Conservation (phyloP, 2,113 vertebrate species). For the Lepisosteus osseus region DNA sequence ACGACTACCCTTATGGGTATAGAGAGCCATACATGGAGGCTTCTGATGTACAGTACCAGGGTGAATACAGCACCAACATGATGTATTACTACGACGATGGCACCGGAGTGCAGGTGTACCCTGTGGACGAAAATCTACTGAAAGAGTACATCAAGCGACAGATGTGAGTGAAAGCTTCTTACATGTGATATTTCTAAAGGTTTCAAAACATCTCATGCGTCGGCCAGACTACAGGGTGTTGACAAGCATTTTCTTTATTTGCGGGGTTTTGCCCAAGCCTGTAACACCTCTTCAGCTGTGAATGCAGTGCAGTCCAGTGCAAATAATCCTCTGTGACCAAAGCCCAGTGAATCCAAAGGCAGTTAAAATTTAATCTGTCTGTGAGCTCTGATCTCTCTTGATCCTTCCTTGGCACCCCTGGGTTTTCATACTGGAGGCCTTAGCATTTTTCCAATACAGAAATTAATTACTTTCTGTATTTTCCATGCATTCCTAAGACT, state of each 20-base stretch:
- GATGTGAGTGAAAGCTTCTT: slow-evolving; percentile 74
- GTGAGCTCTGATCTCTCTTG: too few species aligned
- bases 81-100: slow-evolving; percentile 92
- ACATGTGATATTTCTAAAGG: not conserved
- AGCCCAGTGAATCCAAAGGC: too few species aligned
- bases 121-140: slow-evolving; percentile 85
- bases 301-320: not conserved
- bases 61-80: slow-evolving; percentile 76
- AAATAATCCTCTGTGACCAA: too few species aligned
- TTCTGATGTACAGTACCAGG: slow-evolving; percentile 50
- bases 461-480: too few species aligned
- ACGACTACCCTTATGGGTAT: slow-evolving; percentile 75
- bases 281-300: not conserved
- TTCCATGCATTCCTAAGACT: too few species aligned
- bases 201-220: too few species aligned
- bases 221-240: not conserved
- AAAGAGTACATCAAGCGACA: slow-evolving; percentile 95
- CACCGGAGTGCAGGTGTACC: slow-evolving; percentile 84
- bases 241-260: too few species aligned
- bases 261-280: not conserved
- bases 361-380: too few species aligned
- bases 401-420: too few species aligned
- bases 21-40: slow-evolving; percentile 71
- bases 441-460: too few species aligned
- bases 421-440: too few species aligned